These are phyloP conservation scores for Tragelaphus eurycerus DNA, from an alignment of 2,797 vertebrate species.

Conservation along the genomic window DNA sequence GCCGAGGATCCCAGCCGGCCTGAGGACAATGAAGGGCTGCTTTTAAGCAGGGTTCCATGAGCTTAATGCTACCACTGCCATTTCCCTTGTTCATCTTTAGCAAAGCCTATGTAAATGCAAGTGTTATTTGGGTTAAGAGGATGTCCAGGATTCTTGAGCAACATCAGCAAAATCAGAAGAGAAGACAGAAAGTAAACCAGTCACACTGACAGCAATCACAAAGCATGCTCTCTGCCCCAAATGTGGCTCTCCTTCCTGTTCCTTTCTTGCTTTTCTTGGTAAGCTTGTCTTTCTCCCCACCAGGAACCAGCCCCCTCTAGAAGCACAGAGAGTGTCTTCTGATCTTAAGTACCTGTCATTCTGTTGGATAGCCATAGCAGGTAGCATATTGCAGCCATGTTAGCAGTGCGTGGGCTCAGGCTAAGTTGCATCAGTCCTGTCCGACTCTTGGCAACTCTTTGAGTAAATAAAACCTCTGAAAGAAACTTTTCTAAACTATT, in stretches of 20 bases:
- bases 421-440: background rate
- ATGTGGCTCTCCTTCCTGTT: background rate
- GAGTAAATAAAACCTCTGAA: background rate
- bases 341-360: background rate
- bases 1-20: background rate
- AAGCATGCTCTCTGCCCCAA: background rate
- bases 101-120: conserved; percentile 49
- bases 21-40: background rate
- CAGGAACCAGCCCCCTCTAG: too few relatives aligned
- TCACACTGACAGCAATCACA: too few relatives aligned
- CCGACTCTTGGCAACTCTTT: background rate
- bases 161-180: background rate
- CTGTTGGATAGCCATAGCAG: accelerated
- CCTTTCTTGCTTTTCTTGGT: background rate
- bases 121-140: conserved; percentile 44
- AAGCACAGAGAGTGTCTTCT: background rate
- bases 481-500: background rate
- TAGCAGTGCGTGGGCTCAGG: background rate
- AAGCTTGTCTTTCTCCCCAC: background rate
- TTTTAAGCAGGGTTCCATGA: conserved; percentile 24
- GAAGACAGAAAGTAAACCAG: background rate
- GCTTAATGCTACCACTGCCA: conserved; percentile 25
- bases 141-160: conserved; percentile 51
- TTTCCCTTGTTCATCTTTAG: conserved; percentile 45
- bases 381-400: background rate